Base-by-base conservation (phyloP, 2,888 invertebrate genomes). In the Parelbella ahira region DNA sequence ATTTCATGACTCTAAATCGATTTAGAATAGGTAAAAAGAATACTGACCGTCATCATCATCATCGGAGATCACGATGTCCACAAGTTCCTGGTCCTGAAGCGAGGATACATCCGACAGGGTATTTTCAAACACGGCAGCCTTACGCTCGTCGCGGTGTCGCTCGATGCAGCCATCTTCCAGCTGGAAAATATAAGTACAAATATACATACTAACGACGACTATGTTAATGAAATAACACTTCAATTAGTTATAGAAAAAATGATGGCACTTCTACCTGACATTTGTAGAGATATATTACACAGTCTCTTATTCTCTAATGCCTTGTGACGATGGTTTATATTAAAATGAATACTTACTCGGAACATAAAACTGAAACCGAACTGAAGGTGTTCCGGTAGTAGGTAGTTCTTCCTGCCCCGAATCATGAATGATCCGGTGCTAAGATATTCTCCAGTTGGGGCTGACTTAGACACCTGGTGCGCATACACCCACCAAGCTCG, bases 401-500 rank as follows among this genome's bases (percentile, higher is more conserved):
- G 87, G 75, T 95, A 99, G 86, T 99, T 99, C 88, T 99, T 99
- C 82, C 95, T 97, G 20, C 99, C 98, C 45, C 99, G 90, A 56
- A 98, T 93, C 97, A 98, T 98, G 83, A 98, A 98, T 58, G 97
- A 96, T 52, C 98, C 99, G 0, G 98, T 97, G 1, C 95, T 93
- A 45, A 99, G 90, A 79, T 97, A 99, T 87, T 99, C 99, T 45
- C 99, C 99, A 4, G 97, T 93, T 0, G 99, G 99, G 0, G 99
- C 99, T 0, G 97, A 97, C 87, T 99, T 98, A 15, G 96, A 96
- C 7, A 99, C 98, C 83, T 99, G 99, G 50, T 95, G 91, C 34
- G 95, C 95, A 65, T 93, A 89, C 8, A 99, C 99, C 99, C 99
- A 99, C 93, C 98, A 99, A 3, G 98, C 96, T 56, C 94, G 94